Evolutionary conservation across 2,797 vertebrate genomes (phyloP).

Genomic region (Sciaenops ocellatus): DNA sequence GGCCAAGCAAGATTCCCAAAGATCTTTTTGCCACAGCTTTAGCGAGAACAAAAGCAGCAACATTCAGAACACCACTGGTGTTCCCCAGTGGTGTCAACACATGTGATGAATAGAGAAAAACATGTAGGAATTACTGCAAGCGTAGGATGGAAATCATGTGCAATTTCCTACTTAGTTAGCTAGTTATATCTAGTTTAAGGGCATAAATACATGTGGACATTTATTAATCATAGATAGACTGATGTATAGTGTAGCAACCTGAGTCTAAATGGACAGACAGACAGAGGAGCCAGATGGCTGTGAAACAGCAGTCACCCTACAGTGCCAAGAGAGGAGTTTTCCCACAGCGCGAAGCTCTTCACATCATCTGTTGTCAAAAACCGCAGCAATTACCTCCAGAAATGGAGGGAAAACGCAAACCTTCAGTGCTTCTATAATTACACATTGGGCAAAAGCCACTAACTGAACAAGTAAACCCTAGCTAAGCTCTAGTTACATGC

Average conservation of each 20-base stretch:
- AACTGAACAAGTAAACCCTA: slow-evolving; percentile 32
- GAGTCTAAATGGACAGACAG: slow-evolving; percentile 37
- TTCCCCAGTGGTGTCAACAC: accelerated
- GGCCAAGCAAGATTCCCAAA: neutral
- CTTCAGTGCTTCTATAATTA: slow-evolving; percentile 26
- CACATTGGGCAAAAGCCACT: slow-evolving; percentile 4
- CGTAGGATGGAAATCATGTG: neutral
- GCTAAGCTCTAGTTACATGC: neutral
- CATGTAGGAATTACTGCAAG: slow-evolving; percentile 4
- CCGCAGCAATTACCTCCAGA: slow-evolving; percentile 45
- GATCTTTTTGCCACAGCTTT: neutral
- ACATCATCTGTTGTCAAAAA: slow-evolving; percentile 56
- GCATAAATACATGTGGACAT: slow-evolving; percentile 20
- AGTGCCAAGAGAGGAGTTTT: slow-evolving; percentile 52
- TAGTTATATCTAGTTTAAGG: neutral
- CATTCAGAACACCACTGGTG: neutral
- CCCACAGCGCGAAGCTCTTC: slow-evolving; percentile 48
- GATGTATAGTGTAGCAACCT: slow-evolving; percentile 34
- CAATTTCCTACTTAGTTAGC: neutral
- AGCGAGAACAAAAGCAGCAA: neutral
- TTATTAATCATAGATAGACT: slow-evolving; percentile 47
- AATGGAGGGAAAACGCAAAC: slow-evolving; percentile 31
- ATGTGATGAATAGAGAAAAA: neutral
- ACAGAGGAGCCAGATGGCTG: slow-evolving; percentile 70
- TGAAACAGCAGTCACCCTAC: slow-evolving; percentile 59